Evolutionary conservation across 2,113 vertebrate genomes (phyloP).

Genomic region (Sprattus sprattus): DNA sequence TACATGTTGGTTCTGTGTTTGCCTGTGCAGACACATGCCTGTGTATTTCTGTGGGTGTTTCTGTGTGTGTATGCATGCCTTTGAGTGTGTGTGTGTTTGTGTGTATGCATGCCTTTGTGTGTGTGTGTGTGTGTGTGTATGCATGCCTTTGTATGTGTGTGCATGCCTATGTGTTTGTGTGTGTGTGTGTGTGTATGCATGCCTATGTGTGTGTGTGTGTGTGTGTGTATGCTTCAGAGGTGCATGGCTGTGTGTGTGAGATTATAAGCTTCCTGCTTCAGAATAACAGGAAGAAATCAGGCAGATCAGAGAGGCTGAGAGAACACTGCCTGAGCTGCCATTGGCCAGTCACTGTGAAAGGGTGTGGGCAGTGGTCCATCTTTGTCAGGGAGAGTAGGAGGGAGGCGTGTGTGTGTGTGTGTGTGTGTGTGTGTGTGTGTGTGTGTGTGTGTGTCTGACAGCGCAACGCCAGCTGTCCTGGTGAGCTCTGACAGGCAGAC

Average conservation of each 20-base stretch:
- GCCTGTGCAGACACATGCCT: neutral
- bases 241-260: neutral
- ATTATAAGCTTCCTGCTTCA: neutral
- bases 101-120: too few species aligned
- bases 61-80: too few species aligned
- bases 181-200: neutral
- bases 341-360: neutral
- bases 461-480: neutral
- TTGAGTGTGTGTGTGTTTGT: too few species aligned
- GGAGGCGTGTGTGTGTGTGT: conserved; percentile 14
- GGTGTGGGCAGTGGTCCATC: conserved; percentile 7
- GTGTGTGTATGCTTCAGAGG: neutral
- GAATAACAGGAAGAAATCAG: conserved; percentile 7
- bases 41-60: too few species aligned
- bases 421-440: too few species aligned
- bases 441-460: conserved; percentile 25
- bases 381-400: conserved; percentile 7
- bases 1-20: neutral
- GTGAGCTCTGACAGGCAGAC: neutral
- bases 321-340: neutral
- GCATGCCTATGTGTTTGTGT: too few species aligned
- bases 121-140: neutral
- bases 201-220: neutral
- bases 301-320: neutral
- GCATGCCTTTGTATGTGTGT: too few species aligned